Evolutionary conservation across 35 echinoderm and acorn worm genomes (phyloP).

Genomic region (Acanthaster planci): DNA sequence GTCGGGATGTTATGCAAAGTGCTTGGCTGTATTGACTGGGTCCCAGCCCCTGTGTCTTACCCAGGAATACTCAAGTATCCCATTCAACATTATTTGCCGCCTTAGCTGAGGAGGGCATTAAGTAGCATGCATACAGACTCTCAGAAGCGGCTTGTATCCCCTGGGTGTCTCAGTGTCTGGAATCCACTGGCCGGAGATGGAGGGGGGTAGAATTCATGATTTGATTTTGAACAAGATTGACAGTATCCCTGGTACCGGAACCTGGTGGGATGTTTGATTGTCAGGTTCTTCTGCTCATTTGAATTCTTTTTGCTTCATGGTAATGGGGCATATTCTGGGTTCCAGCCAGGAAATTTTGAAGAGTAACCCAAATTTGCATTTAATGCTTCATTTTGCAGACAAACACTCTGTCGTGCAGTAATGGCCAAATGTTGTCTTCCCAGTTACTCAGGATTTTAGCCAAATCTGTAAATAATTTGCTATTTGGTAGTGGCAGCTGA

Average conservation of each 20-base stretch:
- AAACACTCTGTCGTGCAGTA: too few relatives aligned
- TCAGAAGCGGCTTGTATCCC: background rate
- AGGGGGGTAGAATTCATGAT: conserved; percentile 5
- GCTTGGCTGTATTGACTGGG: conserved; percentile 10
- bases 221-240: background rate
- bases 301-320: too few relatives aligned
- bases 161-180: conserved; percentile 22
- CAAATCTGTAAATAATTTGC: too few relatives aligned
- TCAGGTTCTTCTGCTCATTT: too few relatives aligned
- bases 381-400: too few relatives aligned
- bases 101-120: background rate
- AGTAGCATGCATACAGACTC: background rate
- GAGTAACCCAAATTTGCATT: too few relatives aligned
- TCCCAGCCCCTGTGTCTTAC: conserved; percentile 15
- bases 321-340: too few relatives aligned
- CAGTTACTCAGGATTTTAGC: too few relatives aligned
- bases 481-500: too few relatives aligned
- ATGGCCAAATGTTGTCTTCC: too few relatives aligned
- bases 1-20: conserved; percentile 31
- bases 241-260: background rate
- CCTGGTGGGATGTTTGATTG: too few relatives aligned
- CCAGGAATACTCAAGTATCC: conserved; percentile 15
- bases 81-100: background rate
- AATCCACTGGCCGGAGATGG: background rate
- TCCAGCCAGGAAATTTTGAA: too few relatives aligned